These are phyloP conservation scores for Aphis craccivora DNA, from an alignment of 1,140 invertebrate species.

Conservation along the genomic window DNA sequence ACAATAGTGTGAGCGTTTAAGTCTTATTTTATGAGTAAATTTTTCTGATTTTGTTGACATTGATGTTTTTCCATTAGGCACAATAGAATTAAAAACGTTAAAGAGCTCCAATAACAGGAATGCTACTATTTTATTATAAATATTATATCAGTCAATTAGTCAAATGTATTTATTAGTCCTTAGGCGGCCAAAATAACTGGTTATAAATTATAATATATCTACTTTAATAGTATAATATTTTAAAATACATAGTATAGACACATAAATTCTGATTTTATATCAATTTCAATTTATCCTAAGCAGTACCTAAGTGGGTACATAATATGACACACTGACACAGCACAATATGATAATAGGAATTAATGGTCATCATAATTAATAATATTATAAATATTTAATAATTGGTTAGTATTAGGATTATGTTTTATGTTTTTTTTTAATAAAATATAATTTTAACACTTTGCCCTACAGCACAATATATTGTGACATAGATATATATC, in stretches of 20 bases:
- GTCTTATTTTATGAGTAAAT: not conserved
- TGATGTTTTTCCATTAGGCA: not conserved
- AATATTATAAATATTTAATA: not conserved
- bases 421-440: not conserved
- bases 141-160: slow-evolving; percentile 37
- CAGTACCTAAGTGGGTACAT: not conserved
- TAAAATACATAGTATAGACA: not conserved
- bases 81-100: not conserved
- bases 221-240: not conserved
- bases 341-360: not conserved
- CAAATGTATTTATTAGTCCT: slow-evolving; percentile 19
- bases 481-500: not conserved
- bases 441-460: not conserved
- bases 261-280: not conserved
- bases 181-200: slow-evolving; percentile 11
- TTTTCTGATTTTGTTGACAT: not conserved
- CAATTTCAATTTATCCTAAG: not conserved
- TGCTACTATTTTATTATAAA: not conserved
- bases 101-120: not conserved
- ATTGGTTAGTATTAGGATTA: not conserved
- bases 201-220: not conserved
- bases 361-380: slow-evolving; percentile 29
- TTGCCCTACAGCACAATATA: not conserved
- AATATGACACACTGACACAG: not conserved
- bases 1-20: not conserved